A percentile compares a stretch with the other conserved stretches of the same genome.
phyloP scores from a whole-genome alignment of 2,113 vertebrate genomes.

The Nymphicus hollandicus region DNA sequence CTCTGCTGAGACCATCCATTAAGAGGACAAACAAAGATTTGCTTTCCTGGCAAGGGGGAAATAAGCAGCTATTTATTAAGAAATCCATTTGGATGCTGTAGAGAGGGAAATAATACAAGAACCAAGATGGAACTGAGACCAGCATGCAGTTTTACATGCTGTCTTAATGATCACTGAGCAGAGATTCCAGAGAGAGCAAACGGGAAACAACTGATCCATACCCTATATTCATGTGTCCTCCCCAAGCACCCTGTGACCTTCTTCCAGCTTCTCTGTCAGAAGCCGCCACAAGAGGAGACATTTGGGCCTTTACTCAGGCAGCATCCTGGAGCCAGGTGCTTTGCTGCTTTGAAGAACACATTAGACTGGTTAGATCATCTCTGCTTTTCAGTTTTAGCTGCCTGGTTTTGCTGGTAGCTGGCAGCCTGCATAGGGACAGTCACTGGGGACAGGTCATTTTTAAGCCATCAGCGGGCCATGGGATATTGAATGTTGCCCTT shows the following conservation, averaged over 20 bases:
- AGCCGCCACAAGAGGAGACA: neutral
- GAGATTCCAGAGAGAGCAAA: neutral
- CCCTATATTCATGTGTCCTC: neutral
- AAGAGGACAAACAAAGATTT: neutral
- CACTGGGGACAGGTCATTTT: neutral
- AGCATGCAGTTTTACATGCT: neutral
- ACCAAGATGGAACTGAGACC: neutral
- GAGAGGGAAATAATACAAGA: neutral
- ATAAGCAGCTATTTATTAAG: neutral
- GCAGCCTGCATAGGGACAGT: neutral
- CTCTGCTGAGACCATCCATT: neutral
- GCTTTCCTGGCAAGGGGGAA: neutral
- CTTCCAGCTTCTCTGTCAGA: neutral
- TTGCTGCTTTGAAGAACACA: neutral
- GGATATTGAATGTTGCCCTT: neutral
- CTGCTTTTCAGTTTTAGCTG: neutral
- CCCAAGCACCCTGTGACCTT: neutral
- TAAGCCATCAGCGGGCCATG: neutral
- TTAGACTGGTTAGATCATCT: neutral
- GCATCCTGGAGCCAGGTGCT: neutral
- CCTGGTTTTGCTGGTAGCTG: neutral
- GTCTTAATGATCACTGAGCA: neutral
- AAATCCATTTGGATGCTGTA: neutral
- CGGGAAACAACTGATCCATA: accelerated
- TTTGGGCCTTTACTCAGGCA: neutral